phyloP scores from a whole-genome alignment of 2,797 vertebrate genomes.

The Gobionotothen gibberifrons region DNA sequence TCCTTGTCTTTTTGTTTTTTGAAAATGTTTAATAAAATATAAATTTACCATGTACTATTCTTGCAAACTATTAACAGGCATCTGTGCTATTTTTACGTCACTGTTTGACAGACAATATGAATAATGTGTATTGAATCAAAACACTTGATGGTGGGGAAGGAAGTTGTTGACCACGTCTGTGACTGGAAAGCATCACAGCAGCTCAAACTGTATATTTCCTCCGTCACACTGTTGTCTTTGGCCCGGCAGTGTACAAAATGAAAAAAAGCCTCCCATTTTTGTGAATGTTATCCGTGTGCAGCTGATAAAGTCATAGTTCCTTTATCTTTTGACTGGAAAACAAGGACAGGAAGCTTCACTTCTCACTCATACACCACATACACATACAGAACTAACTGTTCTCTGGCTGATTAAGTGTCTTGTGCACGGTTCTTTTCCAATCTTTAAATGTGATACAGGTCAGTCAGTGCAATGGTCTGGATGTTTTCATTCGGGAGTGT shows the following conservation, averaged over 20 bases:
- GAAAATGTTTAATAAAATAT: no score
- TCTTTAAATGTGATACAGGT: neutral
- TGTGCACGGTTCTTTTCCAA: neutral
- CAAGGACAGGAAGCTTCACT: constrained; percentile 13
- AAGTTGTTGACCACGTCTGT: constrained; percentile 57
- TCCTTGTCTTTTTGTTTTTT: no score
- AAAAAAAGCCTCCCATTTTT: constrained; percentile 21
- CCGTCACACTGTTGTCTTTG: constrained; percentile 55
- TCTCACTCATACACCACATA: constrained; percentile 3
- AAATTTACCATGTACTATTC: no score
- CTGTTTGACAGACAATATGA: constrained; percentile 21
- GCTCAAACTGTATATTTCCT: constrained; percentile 50
- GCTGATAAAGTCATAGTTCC: constrained; percentile 32
- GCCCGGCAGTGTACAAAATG: constrained; percentile 16
- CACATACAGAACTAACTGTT: constrained; percentile 1
- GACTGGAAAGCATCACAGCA: constrained; percentile 23
- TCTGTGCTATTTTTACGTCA: constrained; percentile 30
- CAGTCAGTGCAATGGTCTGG: constrained; percentile 15
- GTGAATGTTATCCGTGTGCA: constrained; percentile 17
- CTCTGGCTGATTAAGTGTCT: neutral
- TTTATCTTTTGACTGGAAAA: constrained; percentile 31
- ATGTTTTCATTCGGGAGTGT: constrained; percentile 19
- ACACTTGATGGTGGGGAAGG: constrained; percentile 40
- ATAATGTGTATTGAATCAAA: constrained; percentile 30
- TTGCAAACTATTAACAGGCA: neutral